Conservation (phyloP, 1,140 invertebrate genomes). For the Condylostylus longicornis region DNA sequence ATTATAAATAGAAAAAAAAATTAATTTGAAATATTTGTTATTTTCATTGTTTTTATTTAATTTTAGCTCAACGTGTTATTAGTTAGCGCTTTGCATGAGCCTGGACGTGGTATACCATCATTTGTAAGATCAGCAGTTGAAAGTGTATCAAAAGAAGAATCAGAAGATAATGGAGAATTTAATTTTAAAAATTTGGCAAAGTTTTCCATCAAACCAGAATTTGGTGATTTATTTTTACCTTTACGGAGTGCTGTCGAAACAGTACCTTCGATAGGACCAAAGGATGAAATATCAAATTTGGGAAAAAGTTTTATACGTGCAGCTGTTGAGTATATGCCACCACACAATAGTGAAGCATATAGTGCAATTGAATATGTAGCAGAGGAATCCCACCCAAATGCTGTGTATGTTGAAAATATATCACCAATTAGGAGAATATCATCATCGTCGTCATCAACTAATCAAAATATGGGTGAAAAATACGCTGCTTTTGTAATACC, state of each 20-base stretch:
- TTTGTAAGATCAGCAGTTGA: slow-evolving; percentile 42
- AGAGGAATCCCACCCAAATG: not conserved
- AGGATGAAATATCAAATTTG: slow-evolving; percentile 6
- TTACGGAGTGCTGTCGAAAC: slow-evolving; percentile 43
- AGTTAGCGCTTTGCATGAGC: not conserved
- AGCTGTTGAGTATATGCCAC: slow-evolving; percentile 42
- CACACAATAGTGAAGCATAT: slow-evolving; percentile 28
- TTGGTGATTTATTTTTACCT: slow-evolving; percentile 32
- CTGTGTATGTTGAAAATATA: slow-evolving; percentile 4
- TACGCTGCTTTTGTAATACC: slow-evolving; percentile 32
- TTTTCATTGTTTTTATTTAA: not conserved
- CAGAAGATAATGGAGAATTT: slow-evolving; percentile 12
- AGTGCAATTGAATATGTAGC: slow-evolving; percentile 3
- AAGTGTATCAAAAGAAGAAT: slow-evolving; percentile 26
- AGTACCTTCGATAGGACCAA: slow-evolving; percentile 29
- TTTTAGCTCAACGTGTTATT: no score
- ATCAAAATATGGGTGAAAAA: no score
- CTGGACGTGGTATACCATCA: slow-evolving; percentile 16
- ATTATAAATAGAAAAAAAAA: not conserved
- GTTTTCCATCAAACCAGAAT: slow-evolving; percentile 14
- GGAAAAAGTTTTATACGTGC: slow-evolving; percentile 36
- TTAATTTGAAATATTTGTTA: not conserved
- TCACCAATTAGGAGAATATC: no score
- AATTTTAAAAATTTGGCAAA: slow-evolving; percentile 12
- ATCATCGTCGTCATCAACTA: no score